Evolutionary conservation across 1,140 invertebrate genomes (phyloP), one percentile per base, ranked within the genome.

Genomic region (Bombus sibiricus): DNA sequence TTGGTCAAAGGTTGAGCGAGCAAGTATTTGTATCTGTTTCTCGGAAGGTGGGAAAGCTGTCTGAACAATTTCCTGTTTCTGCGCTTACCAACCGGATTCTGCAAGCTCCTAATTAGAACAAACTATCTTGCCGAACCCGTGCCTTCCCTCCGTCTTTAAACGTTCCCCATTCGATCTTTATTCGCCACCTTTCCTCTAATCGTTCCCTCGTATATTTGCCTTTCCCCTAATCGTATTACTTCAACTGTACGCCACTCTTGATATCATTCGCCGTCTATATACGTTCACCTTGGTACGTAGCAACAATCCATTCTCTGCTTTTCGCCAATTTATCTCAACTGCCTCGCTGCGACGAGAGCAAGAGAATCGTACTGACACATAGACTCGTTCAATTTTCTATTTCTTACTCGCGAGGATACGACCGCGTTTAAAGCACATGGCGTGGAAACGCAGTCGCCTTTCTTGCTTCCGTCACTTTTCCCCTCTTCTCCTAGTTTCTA

Each of bases 371-470:
- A n/a, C 37, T 13, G 28, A 6, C 34, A 28, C 28, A 69, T 18
- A 22, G 53, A 34, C 77, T 39, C 22, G n/a, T 66, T 85, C 78
- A 85, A 85, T 85, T 81, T 79, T 73, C 57, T 28, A 68, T 64
- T 71, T 66, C 22, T 25, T 47, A 15, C 28, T 57, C 66, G n/a
- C 34, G 47, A 28, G 59, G 3, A 53, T 34, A 62, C 41, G 28
- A 25, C 68, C 68, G n/a, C 77, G 66, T 81, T 85, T 85, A 85
- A 74, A 81, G 71, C 78, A 81, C 71, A 85, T 85, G 83, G 83
- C 32, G 78, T 74, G 83, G 83, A 85, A 85, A 74, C 53, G 22
- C 43, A 68, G 59, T 43, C 59, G 32, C 71, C 41, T 62, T 39
- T 47, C 37, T 79, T n/a, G 25, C 34, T 62, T 59, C 68, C 25